Base-by-base conservation (phyloP, 2,797 vertebrate genomes). In the Clamator glandarius region DNA sequence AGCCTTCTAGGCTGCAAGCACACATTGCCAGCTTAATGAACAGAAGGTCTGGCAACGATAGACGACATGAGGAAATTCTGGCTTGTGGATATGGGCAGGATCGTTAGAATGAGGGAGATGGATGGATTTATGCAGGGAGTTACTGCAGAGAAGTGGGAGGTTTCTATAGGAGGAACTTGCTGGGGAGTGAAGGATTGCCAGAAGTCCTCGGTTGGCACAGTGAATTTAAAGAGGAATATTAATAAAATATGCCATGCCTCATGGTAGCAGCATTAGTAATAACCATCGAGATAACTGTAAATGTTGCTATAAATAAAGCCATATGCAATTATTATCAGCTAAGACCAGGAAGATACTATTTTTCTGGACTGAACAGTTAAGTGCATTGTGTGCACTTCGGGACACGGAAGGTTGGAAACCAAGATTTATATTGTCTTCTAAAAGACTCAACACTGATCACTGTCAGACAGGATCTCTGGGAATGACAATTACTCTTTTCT, bases 301-400 rank as follows among this genome's bases (percentile, higher is more conserved):
- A 77, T 64, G 73, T 48, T 76, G 78, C 39, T 89, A 92, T 64
- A 90, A 95, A 92, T 80, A 93, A 90, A 93, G 50, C 64, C 51
- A 9, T 20, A 16, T 21, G 75, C 70, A 84, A 55, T 95, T 79
- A 84, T 35, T 8, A 42, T 89, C 84, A 66, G 36, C 74, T 57
- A 6, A 19, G 42, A 39, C 26, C 87, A 62, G 85, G 84, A 79
- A 89, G 88, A 18, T 17, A 51, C 12, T 73, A 5, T 87, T 88
- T 69, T 92, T 76, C 86, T 6, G 31, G 42, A 28, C 4, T 70
- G 77, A 84, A 87, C 55, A 61, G 58, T 67, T 51, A 92, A 89
- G 61, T 84, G 80, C 92, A 48, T 64, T 18, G 51, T 67, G 67
- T 50, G 74, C 88, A 57, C 52, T 93, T 86, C 75, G 0, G 0